Base-by-base conservation (phyloP, 2,888 invertebrate genomes). In the Caenorhabditis wallacei region DNA sequence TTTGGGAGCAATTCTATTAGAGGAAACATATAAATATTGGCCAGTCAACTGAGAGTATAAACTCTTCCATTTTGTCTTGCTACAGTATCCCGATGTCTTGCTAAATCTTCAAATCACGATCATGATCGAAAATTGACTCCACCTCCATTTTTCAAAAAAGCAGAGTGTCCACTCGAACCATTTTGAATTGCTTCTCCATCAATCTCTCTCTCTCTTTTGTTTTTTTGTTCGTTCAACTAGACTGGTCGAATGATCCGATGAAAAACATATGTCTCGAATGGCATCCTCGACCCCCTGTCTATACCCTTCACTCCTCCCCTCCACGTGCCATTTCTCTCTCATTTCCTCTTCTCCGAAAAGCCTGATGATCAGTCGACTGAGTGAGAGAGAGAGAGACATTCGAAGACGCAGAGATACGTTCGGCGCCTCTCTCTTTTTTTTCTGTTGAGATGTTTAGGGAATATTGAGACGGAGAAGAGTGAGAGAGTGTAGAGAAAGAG, bases 211-310 rank as follows among this genome's bases (percentile, higher is more conserved):
- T 10, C 26, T n/a, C 18, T 56, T 51, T n/a, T 40, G 18, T 35
- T 26, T 43, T 54, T 63, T 56, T 37, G n/a, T 0, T 37, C 24
- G 16, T 40, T 30, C 54, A 22, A 18, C 46, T 18, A 57, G 37
- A 51, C 61, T 63, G 61, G 20, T 11, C 54, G 18, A 48, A 72
- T 72, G 63, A 72, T 72, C 63, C 74, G 57, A 74, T 56, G 64
- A 57, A 74, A 74, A 74, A 74, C 74, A 74, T 56, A 74, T 74
- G 64, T 57, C 46, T 13, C 74, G 46, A 30, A 56, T 74, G 64
- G 46, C 64, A 66, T 63, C 59, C 51, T n/a, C 30, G 30, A 30
- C 61, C 35, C 57, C 57, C 59, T 59, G 59, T 37, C 72, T 61
- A 40, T 54, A 53, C 72, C 64, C n/a, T n/a, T n/a, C n/a, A n/a